A percentile compares a stretch with the other conserved stretches of the same genome.
phyloP scores from a whole-genome alignment of 2,113 vertebrate species.

The Sylvia atricapilla region DNA sequence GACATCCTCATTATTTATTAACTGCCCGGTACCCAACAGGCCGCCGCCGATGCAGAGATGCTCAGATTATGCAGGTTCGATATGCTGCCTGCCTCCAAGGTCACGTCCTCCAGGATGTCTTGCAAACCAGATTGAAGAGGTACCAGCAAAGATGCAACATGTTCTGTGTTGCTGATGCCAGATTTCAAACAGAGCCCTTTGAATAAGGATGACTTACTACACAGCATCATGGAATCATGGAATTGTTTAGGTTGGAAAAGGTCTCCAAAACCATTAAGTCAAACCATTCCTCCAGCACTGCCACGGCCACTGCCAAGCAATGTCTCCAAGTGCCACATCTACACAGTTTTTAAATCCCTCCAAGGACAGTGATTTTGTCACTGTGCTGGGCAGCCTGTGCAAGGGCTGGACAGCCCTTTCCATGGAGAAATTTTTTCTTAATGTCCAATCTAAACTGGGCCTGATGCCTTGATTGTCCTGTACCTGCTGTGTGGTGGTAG shows the following conservation, averaged over 20 bases:
- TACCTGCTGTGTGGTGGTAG: too few species aligned
- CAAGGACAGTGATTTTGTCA: not conserved
- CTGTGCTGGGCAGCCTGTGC: not conserved
- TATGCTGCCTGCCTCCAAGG: conserved; percentile 40
- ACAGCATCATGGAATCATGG: not conserved
- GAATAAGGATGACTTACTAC: not conserved
- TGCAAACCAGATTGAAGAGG: conserved; percentile 41
- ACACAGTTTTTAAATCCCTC: not conserved
- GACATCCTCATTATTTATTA: conserved; percentile 63
- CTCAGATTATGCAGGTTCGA: conserved; percentile 7
- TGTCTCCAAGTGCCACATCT: not conserved
- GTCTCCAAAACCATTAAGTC: not conserved
- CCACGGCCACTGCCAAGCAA: not conserved
- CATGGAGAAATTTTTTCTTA: not conserved
- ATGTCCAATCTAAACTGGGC: not conserved
- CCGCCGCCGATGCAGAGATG: not conserved
- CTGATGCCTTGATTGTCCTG: not conserved
- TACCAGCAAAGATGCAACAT: conserved; percentile 29
- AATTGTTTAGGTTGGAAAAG: not conserved
- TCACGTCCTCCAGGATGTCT: conserved; percentile 51
- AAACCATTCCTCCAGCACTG: not conserved
- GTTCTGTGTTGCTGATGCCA: not conserved
- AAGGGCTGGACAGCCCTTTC: not conserved
- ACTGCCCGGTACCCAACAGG: conserved; percentile 39
- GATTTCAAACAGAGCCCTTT: conserved; percentile 19